A percentile compares a stretch with the other conserved stretches of the same genome.
phyloP scores from a whole-genome alignment of 2,888 invertebrate genomes.

The Pheosia gnoma region DNA sequence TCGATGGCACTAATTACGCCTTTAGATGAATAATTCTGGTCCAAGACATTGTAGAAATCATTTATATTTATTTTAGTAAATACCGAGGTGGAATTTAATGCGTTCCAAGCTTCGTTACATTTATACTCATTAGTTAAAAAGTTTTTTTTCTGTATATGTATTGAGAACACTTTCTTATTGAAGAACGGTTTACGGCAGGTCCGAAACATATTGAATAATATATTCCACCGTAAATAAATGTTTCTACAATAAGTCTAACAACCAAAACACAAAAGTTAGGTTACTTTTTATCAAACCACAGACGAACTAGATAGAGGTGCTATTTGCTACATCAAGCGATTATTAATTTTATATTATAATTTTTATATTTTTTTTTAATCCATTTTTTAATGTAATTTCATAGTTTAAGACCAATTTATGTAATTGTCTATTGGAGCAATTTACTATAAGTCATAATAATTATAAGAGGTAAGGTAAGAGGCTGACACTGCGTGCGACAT shows the following conservation, averaged over 20 bases:
- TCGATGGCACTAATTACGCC: constrained; percentile 90
- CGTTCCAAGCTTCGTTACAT: constrained; percentile 89
- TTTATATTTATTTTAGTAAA: constrained; percentile 86
- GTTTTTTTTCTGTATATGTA: constrained; percentile 58
- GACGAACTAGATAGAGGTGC: no score
- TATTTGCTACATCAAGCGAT: no score
- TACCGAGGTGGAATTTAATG: constrained; percentile 85
- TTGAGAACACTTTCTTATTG: constrained; percentile 31
- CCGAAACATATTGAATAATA: constrained; percentile 44
- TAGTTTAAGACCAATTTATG: no score
- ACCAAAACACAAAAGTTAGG: neutral
- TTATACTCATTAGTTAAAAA: constrained; percentile 89
- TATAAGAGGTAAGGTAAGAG: no score
- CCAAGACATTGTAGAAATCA: constrained; percentile 88
- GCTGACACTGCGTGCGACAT: no score
- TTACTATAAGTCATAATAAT: no score
- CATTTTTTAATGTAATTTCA: no score
- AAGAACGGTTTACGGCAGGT: constrained; percentile 38
- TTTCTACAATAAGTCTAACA: neutral
- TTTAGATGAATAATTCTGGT: constrained; percentile 85
- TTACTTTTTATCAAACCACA: neutral
- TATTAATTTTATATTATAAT: no score
- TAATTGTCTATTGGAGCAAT: no score
- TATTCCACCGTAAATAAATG: neutral
- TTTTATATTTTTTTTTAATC: no score